Conservation (phyloP, 2,113 vertebrate genomes). For the Tetrao urogallus region DNA sequence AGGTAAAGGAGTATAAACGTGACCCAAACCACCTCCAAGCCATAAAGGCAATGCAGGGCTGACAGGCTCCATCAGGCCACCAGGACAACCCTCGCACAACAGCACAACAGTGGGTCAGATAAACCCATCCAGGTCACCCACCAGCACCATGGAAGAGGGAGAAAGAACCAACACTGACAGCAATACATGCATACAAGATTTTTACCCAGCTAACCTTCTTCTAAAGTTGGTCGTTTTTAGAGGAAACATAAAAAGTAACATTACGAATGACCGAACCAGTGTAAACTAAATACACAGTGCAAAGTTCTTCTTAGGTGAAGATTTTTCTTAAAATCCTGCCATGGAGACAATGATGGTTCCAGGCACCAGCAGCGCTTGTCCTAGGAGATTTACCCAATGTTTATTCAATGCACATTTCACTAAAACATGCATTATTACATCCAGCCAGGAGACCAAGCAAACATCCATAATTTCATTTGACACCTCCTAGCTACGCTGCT, state of each 20-base stretch:
- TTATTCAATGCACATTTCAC: constrained; percentile 60
- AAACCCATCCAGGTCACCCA: accelerated
- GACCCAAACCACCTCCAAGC: accelerated
- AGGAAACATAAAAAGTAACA: not conserved
- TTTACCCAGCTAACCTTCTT: not conserved
- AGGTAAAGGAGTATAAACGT: accelerated
- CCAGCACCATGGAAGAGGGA: accelerated
- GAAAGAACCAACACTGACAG: not conserved
- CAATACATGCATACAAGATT: not conserved
- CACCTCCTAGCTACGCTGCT: constrained; percentile 16
- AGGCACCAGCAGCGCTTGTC: not conserved
- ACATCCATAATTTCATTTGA: constrained; percentile 60
- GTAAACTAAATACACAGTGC: not conserved
- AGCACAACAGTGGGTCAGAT: not conserved
- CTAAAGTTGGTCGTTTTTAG: not conserved
- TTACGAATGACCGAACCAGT: not conserved
- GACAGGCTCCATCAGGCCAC: not conserved
- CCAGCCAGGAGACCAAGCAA: constrained; percentile 50
- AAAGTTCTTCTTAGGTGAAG: not conserved
- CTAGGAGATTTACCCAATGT: constrained; percentile 39
- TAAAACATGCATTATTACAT: not conserved
- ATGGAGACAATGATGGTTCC: not conserved
- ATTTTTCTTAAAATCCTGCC: not conserved
- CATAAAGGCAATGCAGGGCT: accelerated
- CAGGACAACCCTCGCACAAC: accelerated